Conservation (phyloP, 2,113 vertebrate species). For the Ochotona princeps region DNA sequence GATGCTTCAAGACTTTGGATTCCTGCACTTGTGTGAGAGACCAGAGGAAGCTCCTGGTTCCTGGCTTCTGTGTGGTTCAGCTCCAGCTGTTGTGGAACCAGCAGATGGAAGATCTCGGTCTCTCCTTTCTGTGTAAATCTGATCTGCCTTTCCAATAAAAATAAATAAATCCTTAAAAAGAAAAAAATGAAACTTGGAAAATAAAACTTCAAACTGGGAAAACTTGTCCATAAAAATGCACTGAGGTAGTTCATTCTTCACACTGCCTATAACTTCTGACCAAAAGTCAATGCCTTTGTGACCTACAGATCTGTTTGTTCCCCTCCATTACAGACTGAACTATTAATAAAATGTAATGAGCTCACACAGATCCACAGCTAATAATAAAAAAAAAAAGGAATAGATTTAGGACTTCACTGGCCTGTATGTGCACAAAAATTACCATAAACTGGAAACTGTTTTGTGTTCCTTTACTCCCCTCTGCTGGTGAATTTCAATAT, state of each 20-base stretch:
- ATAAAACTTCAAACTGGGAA: not conserved
- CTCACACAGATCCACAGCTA: not conserved
- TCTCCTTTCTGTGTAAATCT: too few species aligned
- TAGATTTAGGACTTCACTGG: not conserved
- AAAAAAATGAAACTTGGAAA: constrained; percentile 44
- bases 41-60: too few species aligned
- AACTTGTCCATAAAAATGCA: constrained; percentile 47
- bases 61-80: too few species aligned
- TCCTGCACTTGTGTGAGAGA: too few species aligned
- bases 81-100: too few species aligned
- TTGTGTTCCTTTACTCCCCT: constrained; percentile 81
- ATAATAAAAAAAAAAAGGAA: constrained; percentile 42
- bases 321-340: constrained; percentile 6
- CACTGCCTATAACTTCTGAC: constrained; percentile 43
- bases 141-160: not conserved
- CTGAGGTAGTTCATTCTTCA: constrained; percentile 36
- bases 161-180: not conserved
- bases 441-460: constrained; percentile 58
- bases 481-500: constrained; percentile 75
- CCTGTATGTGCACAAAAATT: constrained; percentile 52
- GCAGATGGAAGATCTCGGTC: too few species aligned
- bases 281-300: constrained; percentile 44
- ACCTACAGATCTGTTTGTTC: constrained; percentile 44
- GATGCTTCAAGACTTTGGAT: too few species aligned
- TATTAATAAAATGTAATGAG: constrained; percentile 50